These are phyloP conservation scores for Puffinus mauretanicus DNA, from an alignment of 2,113 vertebrate genomes.

Conservation along the genomic window DNA sequence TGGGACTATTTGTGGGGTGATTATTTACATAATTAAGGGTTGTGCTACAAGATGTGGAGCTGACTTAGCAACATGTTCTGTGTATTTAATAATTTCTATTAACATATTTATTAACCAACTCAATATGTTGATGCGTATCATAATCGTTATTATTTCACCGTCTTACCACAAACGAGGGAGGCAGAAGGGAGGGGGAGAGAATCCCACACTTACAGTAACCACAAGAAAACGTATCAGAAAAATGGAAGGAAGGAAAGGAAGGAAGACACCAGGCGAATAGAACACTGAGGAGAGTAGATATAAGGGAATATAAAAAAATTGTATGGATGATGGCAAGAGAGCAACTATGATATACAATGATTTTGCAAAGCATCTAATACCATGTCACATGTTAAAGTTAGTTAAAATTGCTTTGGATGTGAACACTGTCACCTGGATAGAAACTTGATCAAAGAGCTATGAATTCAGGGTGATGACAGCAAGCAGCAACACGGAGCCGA, in stretches of 20 bases:
- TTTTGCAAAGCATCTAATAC: not conserved
- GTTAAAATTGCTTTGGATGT: not conserved
- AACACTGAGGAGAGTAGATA: not conserved
- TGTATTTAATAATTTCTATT: not conserved
- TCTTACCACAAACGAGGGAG: not conserved
- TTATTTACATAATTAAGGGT: not conserved
- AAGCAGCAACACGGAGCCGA: not conserved
- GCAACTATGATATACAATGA: not conserved
- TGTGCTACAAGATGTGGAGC: not conserved
- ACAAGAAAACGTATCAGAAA: not conserved
- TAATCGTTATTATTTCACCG: not conserved
- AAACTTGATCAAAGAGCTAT: not conserved
- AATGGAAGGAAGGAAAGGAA: not conserved
- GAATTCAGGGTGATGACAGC: not conserved
- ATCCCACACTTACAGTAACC: not conserved
- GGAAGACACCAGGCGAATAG: not conserved
- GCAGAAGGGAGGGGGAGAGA: not conserved
- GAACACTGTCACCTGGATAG: not conserved
- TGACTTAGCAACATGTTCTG: not conserved
- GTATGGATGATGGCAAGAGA: not conserved
- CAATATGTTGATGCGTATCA: not conserved
- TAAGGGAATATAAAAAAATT: not conserved
- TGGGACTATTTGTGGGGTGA: not conserved
- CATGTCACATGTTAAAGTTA: not conserved
- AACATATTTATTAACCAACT: not conserved